Base-by-base conservation (phyloP, 2,888 invertebrate genomes). In the Cephus spinipes region DNA sequence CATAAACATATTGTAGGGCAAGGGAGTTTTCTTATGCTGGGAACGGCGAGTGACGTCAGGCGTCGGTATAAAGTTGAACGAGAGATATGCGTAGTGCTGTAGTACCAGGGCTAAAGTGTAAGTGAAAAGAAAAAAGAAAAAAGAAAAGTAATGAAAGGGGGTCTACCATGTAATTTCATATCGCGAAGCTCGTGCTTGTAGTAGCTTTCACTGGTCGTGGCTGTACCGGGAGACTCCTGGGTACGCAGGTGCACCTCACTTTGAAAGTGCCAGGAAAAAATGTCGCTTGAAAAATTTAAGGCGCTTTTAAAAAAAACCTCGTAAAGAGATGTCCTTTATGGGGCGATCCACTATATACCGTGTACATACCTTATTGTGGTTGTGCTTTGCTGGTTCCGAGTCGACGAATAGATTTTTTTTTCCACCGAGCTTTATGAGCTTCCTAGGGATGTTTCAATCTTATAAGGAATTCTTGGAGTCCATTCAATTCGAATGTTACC, bases 261-360 rank as follows among this genome's bases (percentile, higher is more conserved):
- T 74, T 73, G 71, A 69, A 68, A 76, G 34, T 69, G 79, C 77
- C 73, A 68, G 31, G 77, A 79, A 81, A 83, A 83, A 82, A 82
- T 84, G 84, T 82, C 83, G 83, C 79, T 68, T 40, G 81, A 82
- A 81, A 85, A 86, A 87, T 87, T 87, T 85, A 86, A 82, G 83
- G 78, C 76, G 82, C 85, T 83, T 86, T 83, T 81, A 83, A 82
- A 85, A 79, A 76, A 68, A 31, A 9, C 30, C 73, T 78, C 73
- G 71, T 78, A 78, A 85, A 80, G 77, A 76, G 81, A 32, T 31
- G 32, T 32, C 31, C 71, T 31, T 32, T 71, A 32, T 71, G 31
- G 71, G 32, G 11, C 1, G 55, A 55, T 55, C 6, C 23, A 6
- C 23, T 23, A 23, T 6, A 23, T 55, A 23, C 55, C 55, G 9